Conservation (phyloP, 2,797 vertebrate species). For the Antennarius maculatus region DNA sequence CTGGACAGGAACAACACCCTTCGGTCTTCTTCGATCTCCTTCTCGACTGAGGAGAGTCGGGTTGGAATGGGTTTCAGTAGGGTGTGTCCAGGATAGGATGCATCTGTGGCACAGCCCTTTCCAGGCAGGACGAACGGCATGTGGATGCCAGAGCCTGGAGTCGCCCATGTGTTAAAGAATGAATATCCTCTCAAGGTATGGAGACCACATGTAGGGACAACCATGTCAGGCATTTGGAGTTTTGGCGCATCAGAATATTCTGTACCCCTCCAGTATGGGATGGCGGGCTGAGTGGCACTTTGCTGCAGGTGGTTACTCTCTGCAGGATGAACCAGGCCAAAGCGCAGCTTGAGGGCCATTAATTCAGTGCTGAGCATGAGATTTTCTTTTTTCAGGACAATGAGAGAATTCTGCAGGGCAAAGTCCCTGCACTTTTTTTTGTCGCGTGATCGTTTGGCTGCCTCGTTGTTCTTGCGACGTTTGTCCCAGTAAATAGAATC, state of each 20-base stretch:
- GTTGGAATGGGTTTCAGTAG: conserved; percentile 48
- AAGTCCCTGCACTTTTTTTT: conserved; percentile 88
- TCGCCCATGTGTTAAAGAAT: conserved; percentile 58
- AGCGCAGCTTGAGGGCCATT: conserved; percentile 81
- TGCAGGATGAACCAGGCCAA: conserved; percentile 72
- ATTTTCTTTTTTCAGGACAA: conserved; percentile 87
- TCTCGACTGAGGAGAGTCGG: conserved; percentile 68
- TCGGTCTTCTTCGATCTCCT: conserved; percentile 76
- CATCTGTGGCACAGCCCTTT: conserved; percentile 41
- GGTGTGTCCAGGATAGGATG: conserved; percentile 39
- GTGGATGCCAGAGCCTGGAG: conserved; percentile 43
- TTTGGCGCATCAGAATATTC: conserved; percentile 18
- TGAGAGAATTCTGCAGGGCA: conserved; percentile 83
- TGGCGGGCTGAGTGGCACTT: background rate
- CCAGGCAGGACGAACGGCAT: conserved; percentile 62
- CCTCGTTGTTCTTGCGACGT: conserved; percentile 92
- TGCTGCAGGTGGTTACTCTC: conserved; percentile 54
- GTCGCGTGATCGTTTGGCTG: conserved; percentile 91
- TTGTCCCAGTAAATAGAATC: conserved; percentile 93
- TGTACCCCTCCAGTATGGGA: conserved; percentile 52
- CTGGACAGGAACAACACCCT: conserved; percentile 43
- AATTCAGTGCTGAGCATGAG: conserved; percentile 84
- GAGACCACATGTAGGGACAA: conserved; percentile 65
- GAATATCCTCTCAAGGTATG: conserved; percentile 68
- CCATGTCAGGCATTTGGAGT: conserved; percentile 54